phyloP scores from a whole-genome alignment of 1,140 invertebrate species.

The Pogonus chalceus region DNA sequence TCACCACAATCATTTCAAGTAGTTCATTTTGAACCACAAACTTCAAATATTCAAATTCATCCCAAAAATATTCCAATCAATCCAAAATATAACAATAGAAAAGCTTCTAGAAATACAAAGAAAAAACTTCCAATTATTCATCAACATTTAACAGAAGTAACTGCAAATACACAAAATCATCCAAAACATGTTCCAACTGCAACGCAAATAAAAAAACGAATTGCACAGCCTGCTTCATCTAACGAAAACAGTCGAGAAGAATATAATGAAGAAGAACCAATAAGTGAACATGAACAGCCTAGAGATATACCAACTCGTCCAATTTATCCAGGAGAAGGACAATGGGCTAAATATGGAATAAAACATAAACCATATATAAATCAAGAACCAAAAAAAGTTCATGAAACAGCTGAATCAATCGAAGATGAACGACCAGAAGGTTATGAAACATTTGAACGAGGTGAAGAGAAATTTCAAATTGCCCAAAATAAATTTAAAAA shows the following conservation, averaged over 20 bases:
- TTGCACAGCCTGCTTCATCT: too few relatives aligned
- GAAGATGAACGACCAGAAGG: conserved; percentile 26
- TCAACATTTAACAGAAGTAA: too few relatives aligned
- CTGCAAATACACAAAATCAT: background rate
- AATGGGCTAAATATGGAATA: conserved; percentile 38
- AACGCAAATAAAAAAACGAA: background rate
- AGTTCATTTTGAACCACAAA: background rate
- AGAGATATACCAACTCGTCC: conserved; percentile 38
- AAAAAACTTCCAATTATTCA: too few relatives aligned
- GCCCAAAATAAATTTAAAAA: conserved; percentile 17
- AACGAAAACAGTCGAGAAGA: too few relatives aligned
- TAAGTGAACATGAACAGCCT: conserved; percentile 37
- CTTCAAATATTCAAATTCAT: background rate
- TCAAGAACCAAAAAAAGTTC: background rate
- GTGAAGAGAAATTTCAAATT: conserved; percentile 20
- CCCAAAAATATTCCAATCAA: too few relatives aligned
- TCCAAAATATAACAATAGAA: too few relatives aligned
- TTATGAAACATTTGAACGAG: conserved; percentile 24
- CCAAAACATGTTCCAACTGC: background rate
- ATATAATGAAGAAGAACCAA: conserved; percentile 13
- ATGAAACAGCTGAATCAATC: conserved; percentile 14
- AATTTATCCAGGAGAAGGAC: conserved; percentile 38
- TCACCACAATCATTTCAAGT: background rate
- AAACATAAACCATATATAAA: conserved; percentile 28
- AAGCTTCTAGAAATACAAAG: too few relatives aligned